Conservation (phyloP, 1,140 invertebrate genomes). For the Sarcophaga peregrina region DNA sequence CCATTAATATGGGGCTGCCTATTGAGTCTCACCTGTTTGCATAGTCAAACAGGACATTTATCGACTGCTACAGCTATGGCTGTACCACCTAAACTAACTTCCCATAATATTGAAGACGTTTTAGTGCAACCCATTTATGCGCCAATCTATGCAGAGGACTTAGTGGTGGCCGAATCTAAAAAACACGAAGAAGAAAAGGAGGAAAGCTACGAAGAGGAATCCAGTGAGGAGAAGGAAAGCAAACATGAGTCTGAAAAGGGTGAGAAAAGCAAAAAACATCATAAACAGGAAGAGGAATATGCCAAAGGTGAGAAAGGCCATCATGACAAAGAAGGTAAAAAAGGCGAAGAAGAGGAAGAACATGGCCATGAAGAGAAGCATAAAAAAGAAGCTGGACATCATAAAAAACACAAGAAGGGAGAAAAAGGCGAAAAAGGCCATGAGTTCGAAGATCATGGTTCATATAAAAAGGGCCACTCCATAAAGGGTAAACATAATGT, state of each 20-base stretch:
- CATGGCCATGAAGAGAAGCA: constrained; percentile 81
- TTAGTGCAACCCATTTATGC: neutral
- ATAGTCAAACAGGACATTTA: neutral
- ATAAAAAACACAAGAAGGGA: constrained; percentile 79
- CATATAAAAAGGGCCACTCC: constrained; percentile 83
- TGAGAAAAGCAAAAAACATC: constrained; percentile 69
- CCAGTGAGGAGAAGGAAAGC: constrained; percentile 71
- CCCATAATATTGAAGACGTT: neutral
- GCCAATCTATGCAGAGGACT: constrained; percentile 48
- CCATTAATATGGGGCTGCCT: neutral
- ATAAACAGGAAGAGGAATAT: constrained; percentile 58
- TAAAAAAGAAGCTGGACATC: constrained; percentile 78
- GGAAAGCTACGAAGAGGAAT: constrained; percentile 69
- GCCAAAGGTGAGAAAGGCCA: constrained; percentile 74
- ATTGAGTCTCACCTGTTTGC: neutral
- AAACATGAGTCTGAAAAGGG: constrained; percentile 71
- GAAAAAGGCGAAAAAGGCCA: constrained; percentile 79
- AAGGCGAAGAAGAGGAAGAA: constrained; percentile 78
- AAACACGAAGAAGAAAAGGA: constrained; percentile 55
- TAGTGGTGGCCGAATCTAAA: constrained; percentile 61
- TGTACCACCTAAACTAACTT: neutral
- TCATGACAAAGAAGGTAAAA: constrained; percentile 77
- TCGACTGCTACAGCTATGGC: neutral
- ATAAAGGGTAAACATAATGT: constrained; percentile 83
- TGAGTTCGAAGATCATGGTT: constrained; percentile 71